Evolutionary conservation across 2,113 vertebrate species (phyloP), one percentile per base, ranked within the genome.

Genomic region (Cygnus atratus): DNA sequence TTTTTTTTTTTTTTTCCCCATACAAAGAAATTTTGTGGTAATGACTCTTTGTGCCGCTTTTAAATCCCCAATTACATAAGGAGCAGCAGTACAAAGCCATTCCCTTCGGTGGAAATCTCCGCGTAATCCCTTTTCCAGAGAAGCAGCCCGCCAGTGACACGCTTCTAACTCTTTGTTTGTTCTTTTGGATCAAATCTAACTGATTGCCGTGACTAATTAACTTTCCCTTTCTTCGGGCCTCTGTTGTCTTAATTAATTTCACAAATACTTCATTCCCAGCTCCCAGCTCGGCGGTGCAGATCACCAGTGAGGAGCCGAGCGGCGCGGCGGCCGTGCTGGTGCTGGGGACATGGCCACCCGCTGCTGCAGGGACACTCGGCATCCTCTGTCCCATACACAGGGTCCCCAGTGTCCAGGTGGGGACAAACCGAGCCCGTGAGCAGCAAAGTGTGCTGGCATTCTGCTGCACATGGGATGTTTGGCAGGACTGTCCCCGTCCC

Each of bases 201-300:
- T 97, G 97, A 98, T 98, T 98, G 97, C 97, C 84, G 93, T 96
- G 96, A 97, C 97, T 98, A 98, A 98, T 98, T 98, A 97, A 98
- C 97, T 97, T 97, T 97, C 79, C 92, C 89, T 97, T 97, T 97
- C 97, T 97, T 91, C 77, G 21, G 96, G 97, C 95, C 97, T 97
- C 97, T 97, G 97, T 97, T 98, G 97, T 97, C 97, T 98, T 97
- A 97, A 98, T 98, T 98, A 97, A 98, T 98, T 98, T 97, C 96
- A 87, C 95, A 95, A 97, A 97, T 94, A 79, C 93, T 95, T 88
- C 83, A 6, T 91, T 97, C 96, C 70, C 86, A 84, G 91, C 96
- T 97, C 90, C 24, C 88, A 96, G 96, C 97, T 94, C 63, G 1
- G 62, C 10, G 88, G 95, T 93, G 95, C 91, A 95, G 62, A 94